phyloP scores from a whole-genome alignment of 2,888 invertebrate genomes.

The Andrena praecox region DNA sequence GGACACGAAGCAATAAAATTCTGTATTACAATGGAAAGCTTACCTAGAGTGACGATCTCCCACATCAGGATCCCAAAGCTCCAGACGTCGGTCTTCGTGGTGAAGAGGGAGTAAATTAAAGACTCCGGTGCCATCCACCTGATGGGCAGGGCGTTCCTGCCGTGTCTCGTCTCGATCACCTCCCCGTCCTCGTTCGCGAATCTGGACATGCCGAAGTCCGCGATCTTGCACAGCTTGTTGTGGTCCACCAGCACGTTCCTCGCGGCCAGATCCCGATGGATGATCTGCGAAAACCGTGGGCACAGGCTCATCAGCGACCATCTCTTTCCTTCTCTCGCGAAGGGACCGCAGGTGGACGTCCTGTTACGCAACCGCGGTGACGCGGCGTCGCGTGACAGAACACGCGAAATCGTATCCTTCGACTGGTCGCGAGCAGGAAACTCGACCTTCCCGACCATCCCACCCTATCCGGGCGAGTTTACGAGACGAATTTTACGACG shows the following conservation, averaged over 20 bases:
- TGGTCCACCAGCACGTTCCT: constrained; percentile 93
- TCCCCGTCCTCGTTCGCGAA: constrained; percentile 86
- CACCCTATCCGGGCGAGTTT: not conserved
- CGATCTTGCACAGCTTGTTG: constrained; percentile 94
- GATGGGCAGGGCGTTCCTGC: constrained; percentile 88
- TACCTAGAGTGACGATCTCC: constrained; percentile 95
- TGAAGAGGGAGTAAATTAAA: constrained; percentile 91
- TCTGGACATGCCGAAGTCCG: constrained; percentile 95
- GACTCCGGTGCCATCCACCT: constrained; percentile 96
- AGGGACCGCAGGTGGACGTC: constrained; percentile 48
- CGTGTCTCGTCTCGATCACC: constrained; percentile 85
- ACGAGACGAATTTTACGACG: constrained; percentile 25
- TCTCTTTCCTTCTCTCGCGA: not conserved
- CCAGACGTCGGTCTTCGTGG: constrained; percentile 94
- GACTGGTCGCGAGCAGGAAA: not conserved
- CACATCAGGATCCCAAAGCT: constrained; percentile 94
- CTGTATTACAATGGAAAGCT: constrained; percentile 15
- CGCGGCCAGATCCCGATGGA: constrained; percentile 94
- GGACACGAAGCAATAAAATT: not conserved
- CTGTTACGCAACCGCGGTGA: constrained; percentile 45
- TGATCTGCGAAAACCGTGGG: constrained; percentile 87
- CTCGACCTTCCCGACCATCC: constrained; percentile 1
- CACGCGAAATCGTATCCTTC: constrained; percentile 29
- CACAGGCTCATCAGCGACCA: not conserved
- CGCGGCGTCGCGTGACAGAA: constrained; percentile 29